phyloP scores from a whole-genome alignment of 2,797 vertebrate species.

The Lerista edwardsae region DNA sequence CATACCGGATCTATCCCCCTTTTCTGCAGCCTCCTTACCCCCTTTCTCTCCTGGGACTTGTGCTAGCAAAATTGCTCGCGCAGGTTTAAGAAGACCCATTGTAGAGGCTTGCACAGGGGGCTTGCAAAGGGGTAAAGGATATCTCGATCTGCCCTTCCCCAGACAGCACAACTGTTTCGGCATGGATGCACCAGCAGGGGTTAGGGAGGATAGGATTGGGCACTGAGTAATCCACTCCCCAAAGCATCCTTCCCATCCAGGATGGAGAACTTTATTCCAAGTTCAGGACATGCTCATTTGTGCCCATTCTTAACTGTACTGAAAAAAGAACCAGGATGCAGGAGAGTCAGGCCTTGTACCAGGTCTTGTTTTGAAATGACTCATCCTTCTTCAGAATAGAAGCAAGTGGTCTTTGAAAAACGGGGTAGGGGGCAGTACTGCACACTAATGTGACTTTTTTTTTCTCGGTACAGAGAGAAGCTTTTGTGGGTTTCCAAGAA shows the following conservation, averaged over 20 bases:
- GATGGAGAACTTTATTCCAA: background rate
- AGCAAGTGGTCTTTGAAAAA: constrained; percentile 4
- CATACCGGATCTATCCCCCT: too few species aligned
- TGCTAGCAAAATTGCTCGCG: too few species aligned
- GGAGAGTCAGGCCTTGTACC: background rate
- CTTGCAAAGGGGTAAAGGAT: too few species aligned
- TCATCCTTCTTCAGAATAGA: constrained; percentile 20
- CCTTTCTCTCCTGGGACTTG: too few species aligned
- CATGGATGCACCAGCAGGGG: too few species aligned
- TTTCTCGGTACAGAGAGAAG: background rate
- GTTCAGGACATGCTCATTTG: background rate
- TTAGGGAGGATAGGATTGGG: too few species aligned
- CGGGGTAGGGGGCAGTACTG: background rate
- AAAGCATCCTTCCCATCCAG: background rate
- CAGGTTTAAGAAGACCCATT: too few species aligned
- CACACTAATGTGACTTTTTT: background rate
- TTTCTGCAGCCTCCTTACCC: too few species aligned
- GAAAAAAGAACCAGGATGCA: background rate
- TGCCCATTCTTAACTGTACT: constrained; percentile 4
- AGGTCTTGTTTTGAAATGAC: constrained; percentile 9
- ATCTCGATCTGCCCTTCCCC: too few species aligned
- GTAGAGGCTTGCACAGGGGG: too few species aligned
- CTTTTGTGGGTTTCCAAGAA: background rate
- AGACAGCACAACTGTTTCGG: too few species aligned
- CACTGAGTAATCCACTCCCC: background rate